These are phyloP conservation scores for Sigmodon hispidus DNA, from an alignment of 2,113 vertebrate species.

Conservation along the genomic window DNA sequence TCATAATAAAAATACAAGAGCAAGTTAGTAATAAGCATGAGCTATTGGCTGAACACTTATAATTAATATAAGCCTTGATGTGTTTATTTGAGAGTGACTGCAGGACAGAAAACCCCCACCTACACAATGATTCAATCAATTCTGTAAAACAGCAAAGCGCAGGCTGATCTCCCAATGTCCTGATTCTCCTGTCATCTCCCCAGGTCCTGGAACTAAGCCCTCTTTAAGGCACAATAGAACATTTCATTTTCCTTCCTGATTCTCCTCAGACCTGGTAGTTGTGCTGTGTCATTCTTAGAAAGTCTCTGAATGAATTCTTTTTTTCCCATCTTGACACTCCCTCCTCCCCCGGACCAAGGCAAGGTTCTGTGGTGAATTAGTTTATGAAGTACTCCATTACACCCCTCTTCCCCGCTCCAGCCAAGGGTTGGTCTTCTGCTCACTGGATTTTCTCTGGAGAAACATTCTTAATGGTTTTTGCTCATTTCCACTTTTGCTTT, in stretches of 20 bases:
- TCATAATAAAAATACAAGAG: too few relatives aligned
- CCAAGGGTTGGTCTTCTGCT: not conserved
- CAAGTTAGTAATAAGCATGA: too few relatives aligned
- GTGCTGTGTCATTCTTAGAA: not conserved
- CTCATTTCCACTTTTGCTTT: not conserved
- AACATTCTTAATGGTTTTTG: not conserved
- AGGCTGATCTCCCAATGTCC: not conserved
- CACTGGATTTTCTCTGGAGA: not conserved
- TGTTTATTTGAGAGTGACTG: too few relatives aligned
- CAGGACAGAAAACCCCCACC: too few relatives aligned
- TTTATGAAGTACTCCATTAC: not conserved
- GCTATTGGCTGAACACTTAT: too few relatives aligned
- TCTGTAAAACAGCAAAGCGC: not conserved
- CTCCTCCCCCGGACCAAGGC: too few relatives aligned
- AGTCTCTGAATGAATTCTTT: not conserved
- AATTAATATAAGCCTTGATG: too few relatives aligned
- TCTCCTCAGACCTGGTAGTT: not conserved
- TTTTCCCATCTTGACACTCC: fast-evolving
- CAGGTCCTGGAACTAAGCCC: not conserved
- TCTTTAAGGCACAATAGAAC: not conserved
- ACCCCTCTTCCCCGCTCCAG: not conserved
- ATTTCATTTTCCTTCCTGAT: not conserved
- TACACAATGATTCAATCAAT: too few relatives aligned
- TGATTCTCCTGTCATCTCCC: not conserved
- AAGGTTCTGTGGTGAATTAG: not conserved